phyloP scores from a whole-genome alignment of 2,797 vertebrate genomes.

The Dromococcyx pavoninus region DNA sequence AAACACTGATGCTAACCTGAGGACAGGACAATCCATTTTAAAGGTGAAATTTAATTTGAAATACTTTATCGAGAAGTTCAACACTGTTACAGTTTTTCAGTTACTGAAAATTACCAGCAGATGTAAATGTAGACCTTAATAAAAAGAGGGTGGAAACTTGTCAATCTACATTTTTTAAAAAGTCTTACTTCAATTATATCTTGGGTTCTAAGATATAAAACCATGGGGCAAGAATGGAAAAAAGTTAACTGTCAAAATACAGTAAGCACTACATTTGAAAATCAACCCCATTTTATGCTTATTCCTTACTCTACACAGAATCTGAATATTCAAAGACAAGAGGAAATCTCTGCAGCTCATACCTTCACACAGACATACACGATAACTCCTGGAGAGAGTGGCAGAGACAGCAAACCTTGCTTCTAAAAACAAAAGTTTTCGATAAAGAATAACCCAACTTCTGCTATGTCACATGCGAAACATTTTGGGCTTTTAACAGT shows the following conservation, averaged over 20 bases:
- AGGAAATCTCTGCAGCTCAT: not conserved
- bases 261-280: not conserved
- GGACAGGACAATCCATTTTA: not conserved
- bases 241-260: not conserved
- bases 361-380: not conserved
- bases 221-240: not conserved
- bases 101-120: not conserved
- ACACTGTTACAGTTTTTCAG: not conserved
- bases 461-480: fast-evolving
- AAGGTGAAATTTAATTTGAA: not conserved
- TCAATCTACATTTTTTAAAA: not conserved
- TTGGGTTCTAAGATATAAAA: not conserved
- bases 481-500: not conserved
- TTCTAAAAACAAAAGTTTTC: not conserved
- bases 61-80: not conserved
- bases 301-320: not conserved
- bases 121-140: not conserved
- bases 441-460: not conserved
- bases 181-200: not conserved
- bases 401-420: not conserved
- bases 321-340: not conserved
- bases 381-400: not conserved
- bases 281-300: not conserved
- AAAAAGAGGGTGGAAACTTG: not conserved
- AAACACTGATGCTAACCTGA: not conserved